Conservation (phyloP, 2,113 vertebrate species). For the Clarias macrocephalus region DNA sequence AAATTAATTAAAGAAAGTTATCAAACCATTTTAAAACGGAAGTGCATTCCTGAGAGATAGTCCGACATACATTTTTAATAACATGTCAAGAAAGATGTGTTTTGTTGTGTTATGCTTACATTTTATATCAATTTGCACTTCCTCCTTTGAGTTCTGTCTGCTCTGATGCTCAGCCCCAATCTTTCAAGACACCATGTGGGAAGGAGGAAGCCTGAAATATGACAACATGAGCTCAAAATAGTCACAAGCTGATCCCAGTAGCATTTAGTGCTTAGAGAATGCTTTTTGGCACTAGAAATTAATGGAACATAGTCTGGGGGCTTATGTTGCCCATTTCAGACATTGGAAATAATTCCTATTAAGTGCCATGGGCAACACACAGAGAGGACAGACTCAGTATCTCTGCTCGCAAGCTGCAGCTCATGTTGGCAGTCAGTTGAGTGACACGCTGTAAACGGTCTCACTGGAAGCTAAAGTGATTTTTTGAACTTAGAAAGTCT, state of each 20-base stretch:
- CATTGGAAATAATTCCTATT: conserved; percentile 35
- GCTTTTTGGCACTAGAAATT: conserved; percentile 32
- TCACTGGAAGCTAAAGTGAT: conserved; percentile 35
- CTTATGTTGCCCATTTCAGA: conserved; percentile 29
- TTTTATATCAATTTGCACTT: conserved; percentile 12
- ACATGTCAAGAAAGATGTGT: conserved; percentile 40
- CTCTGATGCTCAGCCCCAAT: conserved; percentile 28
- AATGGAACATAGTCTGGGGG: conserved; percentile 20
- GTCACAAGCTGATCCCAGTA: conserved; percentile 35
- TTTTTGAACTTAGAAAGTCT: conserved; percentile 33
- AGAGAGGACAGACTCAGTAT: conserved; percentile 35
- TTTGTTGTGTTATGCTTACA: conserved; percentile 18
- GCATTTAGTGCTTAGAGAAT: conserved; percentile 37
- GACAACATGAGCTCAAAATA: conserved; percentile 45
- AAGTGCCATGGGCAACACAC: conserved; percentile 28
- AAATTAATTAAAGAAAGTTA: not conserved
- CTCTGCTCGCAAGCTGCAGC: conserved; percentile 29
- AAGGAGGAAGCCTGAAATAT: conserved; percentile 36
- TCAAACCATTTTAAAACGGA: not conserved
- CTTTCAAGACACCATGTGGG: conserved; percentile 25
- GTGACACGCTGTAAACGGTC: conserved; percentile 40
- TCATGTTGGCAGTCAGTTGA: conserved; percentile 34
- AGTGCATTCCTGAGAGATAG: conserved; percentile 27
- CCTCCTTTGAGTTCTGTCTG: conserved; percentile 1
- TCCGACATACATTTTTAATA: conserved; percentile 38